Evolutionary conservation across 2,797 vertebrate genomes (phyloP).

Genomic region (Paratrypauchen microcephalus): DNA sequence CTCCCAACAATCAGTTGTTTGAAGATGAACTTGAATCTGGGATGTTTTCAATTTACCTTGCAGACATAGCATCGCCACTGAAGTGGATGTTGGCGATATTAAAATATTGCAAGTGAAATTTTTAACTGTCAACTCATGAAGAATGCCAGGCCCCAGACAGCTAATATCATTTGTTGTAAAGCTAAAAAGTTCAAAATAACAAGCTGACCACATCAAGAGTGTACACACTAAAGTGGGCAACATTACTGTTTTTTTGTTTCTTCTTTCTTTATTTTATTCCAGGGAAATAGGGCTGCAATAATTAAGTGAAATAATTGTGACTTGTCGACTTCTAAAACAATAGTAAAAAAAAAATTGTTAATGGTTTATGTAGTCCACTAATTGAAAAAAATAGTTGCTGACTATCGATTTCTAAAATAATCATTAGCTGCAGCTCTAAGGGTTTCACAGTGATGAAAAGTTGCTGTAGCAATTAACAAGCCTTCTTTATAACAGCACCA

Average conservation of each 20-base stretch:
- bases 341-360: too few relatives aligned
- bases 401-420: too few relatives aligned
- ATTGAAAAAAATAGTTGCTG: too few relatives aligned
- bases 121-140: conserved; percentile 25
- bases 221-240: conserved; percentile 14
- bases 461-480: too few relatives aligned
- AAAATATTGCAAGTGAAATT: conserved; percentile 23
- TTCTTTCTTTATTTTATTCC: background rate
- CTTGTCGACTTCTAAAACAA: too few relatives aligned
- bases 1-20: conserved; percentile 8
- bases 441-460: too few relatives aligned
- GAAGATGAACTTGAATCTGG: conserved; percentile 21
- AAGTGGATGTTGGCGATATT: conserved; percentile 16
- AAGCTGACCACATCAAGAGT: conserved; percentile 1
- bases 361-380: too few relatives aligned
- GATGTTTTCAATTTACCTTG: conserved; percentile 25
- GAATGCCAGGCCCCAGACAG: conserved; percentile 33
- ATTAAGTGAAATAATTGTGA: too few relatives aligned
- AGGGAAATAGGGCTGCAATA: background rate
- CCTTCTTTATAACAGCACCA: too few relatives aligned
- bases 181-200: conserved; percentile 31
- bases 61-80: conserved; percentile 1
- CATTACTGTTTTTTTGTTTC: background rate
- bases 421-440: too few relatives aligned
- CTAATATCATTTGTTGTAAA: conserved; percentile 33